Evolutionary conservation across 2,888 invertebrate genomes (phyloP).

Genomic region (Gymnoscelis rufifasciata): DNA sequence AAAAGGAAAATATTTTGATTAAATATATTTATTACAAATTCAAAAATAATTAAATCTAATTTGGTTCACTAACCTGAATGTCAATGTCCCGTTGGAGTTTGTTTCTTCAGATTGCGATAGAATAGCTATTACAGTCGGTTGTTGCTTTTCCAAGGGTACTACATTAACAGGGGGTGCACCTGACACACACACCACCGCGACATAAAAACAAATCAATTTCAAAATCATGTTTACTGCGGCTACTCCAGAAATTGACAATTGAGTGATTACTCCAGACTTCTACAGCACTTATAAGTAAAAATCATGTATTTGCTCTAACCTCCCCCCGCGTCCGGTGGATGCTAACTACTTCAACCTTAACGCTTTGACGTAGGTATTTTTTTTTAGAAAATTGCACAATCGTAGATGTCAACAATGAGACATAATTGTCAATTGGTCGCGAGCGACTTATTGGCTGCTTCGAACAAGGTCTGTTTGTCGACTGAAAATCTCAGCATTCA

Average conservation of each 20-base stretch:
- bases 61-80: conserved; percentile 59
- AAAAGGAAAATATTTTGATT: too few species aligned
- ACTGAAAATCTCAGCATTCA: conserved; percentile 19
- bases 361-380: conserved; percentile 57
- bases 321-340: conserved; percentile 70
- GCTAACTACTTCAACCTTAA: conserved; percentile 79
- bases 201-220: conserved; percentile 46
- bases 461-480: conserved; percentile 36
- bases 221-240: conserved; percentile 54
- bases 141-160: conserved; percentile 53
- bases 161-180: conserved; percentile 49
- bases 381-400: conserved; percentile 75
- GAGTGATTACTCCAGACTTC: conserved; percentile 67
- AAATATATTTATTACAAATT: too few species aligned
- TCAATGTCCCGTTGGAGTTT: conserved; percentile 73
- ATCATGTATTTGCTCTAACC: conserved; percentile 74
- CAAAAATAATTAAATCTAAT: too few species aligned
- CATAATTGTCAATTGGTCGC: conserved; percentile 53
- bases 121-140: conserved; percentile 70
- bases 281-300: conserved; percentile 71
- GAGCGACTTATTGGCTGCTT: conserved; percentile 47
- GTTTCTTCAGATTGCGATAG: conserved; percentile 72
- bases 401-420: conserved; percentile 67
- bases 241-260: conserved; percentile 57
- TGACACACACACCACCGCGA: conserved; percentile 37